Evolutionary conservation across 2,888 invertebrate genomes (phyloP), one percentile per base, ranked within the genome.

Genomic region (Myathropa florea): DNA sequence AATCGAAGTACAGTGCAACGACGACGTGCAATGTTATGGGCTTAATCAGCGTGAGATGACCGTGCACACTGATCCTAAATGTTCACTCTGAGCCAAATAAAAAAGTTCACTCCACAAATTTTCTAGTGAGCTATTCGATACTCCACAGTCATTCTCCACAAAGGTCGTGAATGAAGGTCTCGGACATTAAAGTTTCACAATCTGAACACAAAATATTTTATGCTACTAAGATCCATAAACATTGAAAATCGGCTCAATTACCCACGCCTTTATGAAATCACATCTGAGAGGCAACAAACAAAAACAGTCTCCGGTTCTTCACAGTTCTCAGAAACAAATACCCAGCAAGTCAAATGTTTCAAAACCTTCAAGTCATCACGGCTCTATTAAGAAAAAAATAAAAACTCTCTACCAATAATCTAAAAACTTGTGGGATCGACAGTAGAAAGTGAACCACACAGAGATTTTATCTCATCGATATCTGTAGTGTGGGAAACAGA

Each of bases 401-500:
- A 46, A n/a, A 12, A 30, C 12, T 36, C 23, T 21, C 26, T 46
- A 79, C 53, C 72, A 65, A 26, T 71, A 57, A 70, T 18, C 14
- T 4, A 53, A 33, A 71, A 64, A 46, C 59, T 72, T 72, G 72
- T 72, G 60, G 65, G 72, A 72, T 80, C 61, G 60, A 55, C 14
- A 73, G 71, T 80, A 80, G 80, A 80, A 80, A 80, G 80, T 80
- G 67, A 73, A 80, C 72, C 67, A 36, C 33, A 46, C n/a, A 6
- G 23, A 73, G 59, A 73, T 73, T 67, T 46, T 24, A 23, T 57
- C 24, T 10, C 12, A 3, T 3, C 21, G 10, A 24, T 72, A 80
- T 72, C 72, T 60, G 26, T 65, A 80, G 80, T 80, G 80, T 80
- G 80, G 72, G 72, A 80, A 80, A 80, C 80, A 80, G 80, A 80